These are phyloP conservation scores for Drosophila varians DNA, from an alignment of 1,140 invertebrate species.

Conservation along the genomic window DNA sequence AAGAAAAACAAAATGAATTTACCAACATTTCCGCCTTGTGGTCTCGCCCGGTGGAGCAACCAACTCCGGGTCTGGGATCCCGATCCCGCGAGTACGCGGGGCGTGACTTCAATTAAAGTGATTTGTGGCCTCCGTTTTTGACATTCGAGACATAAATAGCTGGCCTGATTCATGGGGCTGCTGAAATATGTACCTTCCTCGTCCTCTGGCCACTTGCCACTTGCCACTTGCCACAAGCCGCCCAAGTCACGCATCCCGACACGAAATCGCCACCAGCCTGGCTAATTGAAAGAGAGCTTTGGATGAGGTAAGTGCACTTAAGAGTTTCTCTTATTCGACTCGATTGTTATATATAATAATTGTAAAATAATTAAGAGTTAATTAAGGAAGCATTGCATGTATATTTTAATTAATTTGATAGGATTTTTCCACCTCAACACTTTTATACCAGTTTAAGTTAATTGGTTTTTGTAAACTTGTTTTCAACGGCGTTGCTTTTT, in stretches of 20 bases:
- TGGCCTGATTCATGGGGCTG: slow-evolving; percentile 57
- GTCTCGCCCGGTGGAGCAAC: slow-evolving; percentile 16
- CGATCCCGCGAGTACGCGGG: slow-evolving; percentile 52
- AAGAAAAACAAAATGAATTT: no score
- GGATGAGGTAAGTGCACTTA: slow-evolving; percentile 46
- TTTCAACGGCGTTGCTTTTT: background rate
- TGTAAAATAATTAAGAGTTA: no score
- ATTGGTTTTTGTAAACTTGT: background rate
- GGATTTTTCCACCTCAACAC: background rate
- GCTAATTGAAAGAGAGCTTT: slow-evolving; percentile 8
- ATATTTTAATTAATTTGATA: background rate
- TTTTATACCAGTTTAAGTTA: background rate
- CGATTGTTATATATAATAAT: no score
- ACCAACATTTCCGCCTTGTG: slow-evolving; percentile 49
- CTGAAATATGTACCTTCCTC: slow-evolving; percentile 19
- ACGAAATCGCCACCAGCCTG: background rate
- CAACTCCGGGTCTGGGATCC: slow-evolving; percentile 13
- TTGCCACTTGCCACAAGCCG: slow-evolving; percentile 5
- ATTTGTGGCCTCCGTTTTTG: slow-evolving; percentile 73
- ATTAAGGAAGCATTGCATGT: background rate
- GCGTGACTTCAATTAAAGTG: slow-evolving; percentile 77
- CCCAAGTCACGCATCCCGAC: slow-evolving; percentile 6
- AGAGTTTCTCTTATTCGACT: no score
- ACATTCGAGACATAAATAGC: slow-evolving; percentile 70
- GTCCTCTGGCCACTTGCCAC: slow-evolving; percentile 18